These are phyloP conservation scores for Ylistrum balloti DNA, from an alignment of 1,140 invertebrate genomes.

Conservation along the genomic window DNA sequence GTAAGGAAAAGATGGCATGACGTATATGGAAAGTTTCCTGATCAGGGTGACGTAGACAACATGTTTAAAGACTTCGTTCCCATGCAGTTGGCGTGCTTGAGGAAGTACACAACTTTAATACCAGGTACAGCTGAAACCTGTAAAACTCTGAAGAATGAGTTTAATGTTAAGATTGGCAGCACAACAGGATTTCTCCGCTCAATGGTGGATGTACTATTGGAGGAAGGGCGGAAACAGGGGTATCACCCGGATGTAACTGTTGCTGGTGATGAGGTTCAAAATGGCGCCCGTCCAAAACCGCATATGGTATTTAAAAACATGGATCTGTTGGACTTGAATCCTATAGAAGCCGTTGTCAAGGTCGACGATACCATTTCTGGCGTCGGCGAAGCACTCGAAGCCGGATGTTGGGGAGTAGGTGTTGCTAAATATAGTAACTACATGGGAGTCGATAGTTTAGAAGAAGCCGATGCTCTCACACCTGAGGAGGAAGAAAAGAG, in stretches of 20 bases:
- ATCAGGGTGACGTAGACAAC: slow-evolving; percentile 74
- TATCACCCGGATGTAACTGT: slow-evolving; percentile 81
- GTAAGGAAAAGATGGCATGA: slow-evolving; percentile 73
- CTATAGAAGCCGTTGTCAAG: slow-evolving; percentile 82
- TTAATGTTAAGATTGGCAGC: slow-evolving; percentile 75
- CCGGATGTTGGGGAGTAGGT: slow-evolving; percentile 83
- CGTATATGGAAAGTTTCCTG: slow-evolving; percentile 72
- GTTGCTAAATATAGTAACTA: slow-evolving; percentile 82
- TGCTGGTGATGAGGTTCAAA: slow-evolving; percentile 81
- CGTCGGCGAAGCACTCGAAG: slow-evolving; percentile 81
- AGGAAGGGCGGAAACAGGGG: slow-evolving; percentile 79
- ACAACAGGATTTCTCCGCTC: slow-evolving; percentile 77
- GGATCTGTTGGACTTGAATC: slow-evolving; percentile 80
- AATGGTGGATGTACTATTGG: slow-evolving; percentile 76
- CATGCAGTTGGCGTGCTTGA: slow-evolving; percentile 71
- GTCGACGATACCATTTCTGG: slow-evolving; percentile 82
- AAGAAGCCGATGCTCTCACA: slow-evolving; percentile 76
- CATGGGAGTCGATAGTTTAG: slow-evolving; percentile 80
- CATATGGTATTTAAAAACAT: slow-evolving; percentile 83
- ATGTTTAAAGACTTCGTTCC: slow-evolving; percentile 80
- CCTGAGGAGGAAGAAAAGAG: slow-evolving; percentile 74
- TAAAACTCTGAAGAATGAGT: slow-evolving; percentile 69
- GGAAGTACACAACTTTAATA: slow-evolving; percentile 73
- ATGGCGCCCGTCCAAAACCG: slow-evolving; percentile 81
- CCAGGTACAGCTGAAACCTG: slow-evolving; percentile 75